phyloP scores from a whole-genome alignment of 2,888 invertebrate genomes.

The Rhamnusium bicolor region DNA sequence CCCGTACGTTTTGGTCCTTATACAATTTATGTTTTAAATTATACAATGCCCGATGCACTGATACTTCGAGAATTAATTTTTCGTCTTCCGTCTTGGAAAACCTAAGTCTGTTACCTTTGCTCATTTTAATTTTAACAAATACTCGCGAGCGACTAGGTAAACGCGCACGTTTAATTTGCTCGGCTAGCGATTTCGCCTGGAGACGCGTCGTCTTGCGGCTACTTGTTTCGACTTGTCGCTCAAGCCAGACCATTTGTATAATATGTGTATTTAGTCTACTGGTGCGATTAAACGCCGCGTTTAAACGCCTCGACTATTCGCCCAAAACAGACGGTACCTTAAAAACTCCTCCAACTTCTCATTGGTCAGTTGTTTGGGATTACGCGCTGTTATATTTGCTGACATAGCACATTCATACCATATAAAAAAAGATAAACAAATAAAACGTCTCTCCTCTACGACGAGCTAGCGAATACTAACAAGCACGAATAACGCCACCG shows the following conservation, averaged over 20 bases:
- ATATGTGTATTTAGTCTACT: slow-evolving; percentile 3
- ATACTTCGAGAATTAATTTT: not conserved
- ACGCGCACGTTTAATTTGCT: not conserved
- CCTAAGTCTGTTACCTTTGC: not conserved
- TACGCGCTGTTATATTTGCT: too few relatives aligned
- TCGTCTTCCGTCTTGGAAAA: not conserved
- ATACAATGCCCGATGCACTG: not conserved
- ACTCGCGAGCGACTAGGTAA: not conserved
- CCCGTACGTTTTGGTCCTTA: slow-evolving; percentile 2
- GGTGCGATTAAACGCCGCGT: too few relatives aligned
- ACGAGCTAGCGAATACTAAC: too few relatives aligned
- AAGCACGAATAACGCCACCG: too few relatives aligned
- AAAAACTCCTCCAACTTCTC: too few relatives aligned
- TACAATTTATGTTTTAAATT: not conserved
- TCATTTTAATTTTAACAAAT: not conserved
- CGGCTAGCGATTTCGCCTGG: slow-evolving; percentile 6
- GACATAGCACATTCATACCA: too few relatives aligned
- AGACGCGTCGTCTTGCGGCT: slow-evolving; percentile 9
- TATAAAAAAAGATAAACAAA: too few relatives aligned
- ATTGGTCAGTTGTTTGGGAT: too few relatives aligned
- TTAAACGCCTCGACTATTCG: too few relatives aligned
- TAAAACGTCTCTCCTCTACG: too few relatives aligned
- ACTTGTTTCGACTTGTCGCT: slow-evolving; percentile 7
- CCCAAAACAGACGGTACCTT: too few relatives aligned
- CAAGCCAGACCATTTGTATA: slow-evolving; percentile 1